These are phyloP conservation scores for Exaiptasia diaphana DNA, from an alignment of 64 coral and sea anemone genomes.

Conservation along the genomic window DNA sequence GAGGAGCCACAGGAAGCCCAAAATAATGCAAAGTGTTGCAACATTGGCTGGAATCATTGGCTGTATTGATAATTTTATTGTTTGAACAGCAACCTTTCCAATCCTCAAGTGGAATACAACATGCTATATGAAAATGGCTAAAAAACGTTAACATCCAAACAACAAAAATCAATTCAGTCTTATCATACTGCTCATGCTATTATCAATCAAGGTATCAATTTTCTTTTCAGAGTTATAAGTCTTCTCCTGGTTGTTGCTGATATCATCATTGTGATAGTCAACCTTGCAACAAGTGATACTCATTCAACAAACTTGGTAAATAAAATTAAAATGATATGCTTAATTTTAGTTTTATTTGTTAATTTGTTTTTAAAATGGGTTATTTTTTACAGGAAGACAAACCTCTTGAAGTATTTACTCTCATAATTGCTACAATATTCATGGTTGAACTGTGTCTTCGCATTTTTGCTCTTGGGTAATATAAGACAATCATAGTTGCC, in stretches of 20 bases:
- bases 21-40: too few relatives aligned
- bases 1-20: too few relatives aligned
- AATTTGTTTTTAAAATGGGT: background rate
- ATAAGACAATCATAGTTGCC: background rate
- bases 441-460: slow-evolving; percentile 71
- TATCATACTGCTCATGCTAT: too few relatives aligned
- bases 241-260: slow-evolving; percentile 83
- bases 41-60: too few relatives aligned
- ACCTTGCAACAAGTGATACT: slow-evolving; percentile 59
- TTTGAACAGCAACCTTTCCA: too few relatives aligned
- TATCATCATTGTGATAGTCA: slow-evolving; percentile 80
- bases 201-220: too few relatives aligned
- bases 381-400: slow-evolving; percentile 9
- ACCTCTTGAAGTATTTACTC: slow-evolving; percentile 71
- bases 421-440: slow-evolving; percentile 81
- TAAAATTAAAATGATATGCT: background rate
- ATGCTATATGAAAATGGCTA: too few relatives aligned
- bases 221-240: slow-evolving; percentile 83
- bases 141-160: too few relatives aligned
- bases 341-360: background rate
- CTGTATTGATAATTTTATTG: too few relatives aligned
- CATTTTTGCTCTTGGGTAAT: slow-evolving; percentile 87
- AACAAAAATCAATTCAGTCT: too few relatives aligned
- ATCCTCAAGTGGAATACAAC: too few relatives aligned
- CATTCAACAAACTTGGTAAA: slow-evolving; percentile 1